A percentile compares a stretch with the other conserved stretches of the same genome.
phyloP scores from a whole-genome alignment of 2,888 invertebrate genomes.

The Hecatera dysodea region DNA sequence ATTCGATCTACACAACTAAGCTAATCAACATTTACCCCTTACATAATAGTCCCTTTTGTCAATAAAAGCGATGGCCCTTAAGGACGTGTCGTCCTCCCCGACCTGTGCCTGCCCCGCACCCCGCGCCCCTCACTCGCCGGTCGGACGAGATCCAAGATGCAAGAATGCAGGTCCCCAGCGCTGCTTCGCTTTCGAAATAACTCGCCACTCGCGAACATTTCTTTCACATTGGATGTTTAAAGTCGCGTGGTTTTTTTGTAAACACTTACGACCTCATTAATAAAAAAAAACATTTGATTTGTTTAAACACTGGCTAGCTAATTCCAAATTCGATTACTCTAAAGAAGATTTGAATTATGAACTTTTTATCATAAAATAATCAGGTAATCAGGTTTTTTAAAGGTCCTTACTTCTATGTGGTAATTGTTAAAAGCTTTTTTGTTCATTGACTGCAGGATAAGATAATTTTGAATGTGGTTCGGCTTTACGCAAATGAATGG shows the following conservation, averaged over 20 bases:
- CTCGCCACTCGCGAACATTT: slow-evolving; percentile 78
- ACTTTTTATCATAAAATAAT: no score
- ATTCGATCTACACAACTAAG: neutral
- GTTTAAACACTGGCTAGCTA: neutral
- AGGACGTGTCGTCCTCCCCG: slow-evolving; percentile 51
- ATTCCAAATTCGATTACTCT: neutral
- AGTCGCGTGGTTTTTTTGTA: slow-evolving; percentile 44
- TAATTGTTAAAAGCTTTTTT: neutral
- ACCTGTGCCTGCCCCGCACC: slow-evolving; percentile 41
- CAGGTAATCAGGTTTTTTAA: no score
- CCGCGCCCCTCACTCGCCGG: slow-evolving; percentile 77
- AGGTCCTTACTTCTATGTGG: neutral
- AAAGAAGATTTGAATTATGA: neutral
- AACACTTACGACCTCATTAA: slow-evolving; percentile 24
- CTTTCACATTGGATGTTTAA: slow-evolving; percentile 68
- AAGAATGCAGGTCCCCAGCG: slow-evolving; percentile 84
- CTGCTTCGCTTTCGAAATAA: slow-evolving; percentile 86
- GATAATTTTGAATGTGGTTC: neutral
- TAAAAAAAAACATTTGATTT: neutral
- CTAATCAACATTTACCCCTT: neutral
- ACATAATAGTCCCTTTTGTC: slow-evolving; percentile 18
- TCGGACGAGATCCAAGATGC: slow-evolving; percentile 84
- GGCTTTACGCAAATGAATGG: neutral
- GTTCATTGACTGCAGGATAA: neutral
- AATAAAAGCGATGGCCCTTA: slow-evolving; percentile 60